phyloP scores from a whole-genome alignment of 2,113 vertebrate genomes.

The Todiramphus chloris region DNA sequence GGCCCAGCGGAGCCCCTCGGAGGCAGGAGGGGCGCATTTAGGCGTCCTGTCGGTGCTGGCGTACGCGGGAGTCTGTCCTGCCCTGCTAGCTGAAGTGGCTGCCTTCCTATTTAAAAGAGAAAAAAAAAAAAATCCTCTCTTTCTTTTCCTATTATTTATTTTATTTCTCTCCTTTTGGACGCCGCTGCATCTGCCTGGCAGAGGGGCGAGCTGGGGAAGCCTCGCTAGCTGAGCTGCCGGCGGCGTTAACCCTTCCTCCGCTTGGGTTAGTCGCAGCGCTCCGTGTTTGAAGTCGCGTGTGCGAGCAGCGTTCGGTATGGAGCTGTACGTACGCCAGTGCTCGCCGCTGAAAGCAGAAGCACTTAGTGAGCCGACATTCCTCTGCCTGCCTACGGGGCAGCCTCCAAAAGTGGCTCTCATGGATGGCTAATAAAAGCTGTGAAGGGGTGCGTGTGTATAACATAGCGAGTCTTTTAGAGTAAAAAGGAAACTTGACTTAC shows the following conservation, averaged over 20 bases:
- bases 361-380: background rate
- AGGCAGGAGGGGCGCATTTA: background rate
- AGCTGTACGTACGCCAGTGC: background rate
- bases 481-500: background rate
- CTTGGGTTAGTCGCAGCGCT: background rate
- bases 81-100: background rate
- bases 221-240: background rate
- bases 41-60: background rate
- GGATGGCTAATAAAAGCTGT: background rate
- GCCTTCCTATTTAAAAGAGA: background rate
- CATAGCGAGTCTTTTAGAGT: background rate
- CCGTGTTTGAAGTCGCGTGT: background rate
- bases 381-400: background rate
- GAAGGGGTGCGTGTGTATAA: background rate
- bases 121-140: rapidly evolving
- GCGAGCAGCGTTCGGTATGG: background rate
- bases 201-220: background rate
- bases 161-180: no score
- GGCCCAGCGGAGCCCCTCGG: background rate
- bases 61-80: no score
- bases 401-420: background rate
- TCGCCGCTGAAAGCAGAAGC: background rate
- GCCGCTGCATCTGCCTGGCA: background rate
- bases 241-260: background rate
- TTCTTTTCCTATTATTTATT: background rate